Percentiles rank a stretch among this genome's conserved stretches.
Conservation (phyloP, 2,888 invertebrate species). For the Aleiodes leptofemur region DNA sequence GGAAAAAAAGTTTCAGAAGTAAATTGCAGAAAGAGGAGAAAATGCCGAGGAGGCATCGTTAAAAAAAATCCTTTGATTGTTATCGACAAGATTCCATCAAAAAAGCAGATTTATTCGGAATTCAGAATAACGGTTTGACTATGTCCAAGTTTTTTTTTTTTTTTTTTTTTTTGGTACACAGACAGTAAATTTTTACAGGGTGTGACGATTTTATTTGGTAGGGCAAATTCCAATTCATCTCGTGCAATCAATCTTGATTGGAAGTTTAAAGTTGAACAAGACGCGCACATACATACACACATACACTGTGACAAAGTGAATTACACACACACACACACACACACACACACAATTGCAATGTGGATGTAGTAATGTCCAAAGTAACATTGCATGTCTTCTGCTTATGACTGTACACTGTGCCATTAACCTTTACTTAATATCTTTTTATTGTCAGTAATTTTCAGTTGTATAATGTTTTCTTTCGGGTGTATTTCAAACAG, state of each 20-base stretch:
- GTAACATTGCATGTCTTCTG: conserved; percentile 32
- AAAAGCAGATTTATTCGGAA: conserved; percentile 39
- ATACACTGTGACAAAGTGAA: conserved; percentile 19
- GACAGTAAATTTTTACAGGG: neutral
- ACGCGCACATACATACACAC: conserved; percentile 44
- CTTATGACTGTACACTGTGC: conserved; percentile 11
- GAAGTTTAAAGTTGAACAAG: conserved; percentile 63
- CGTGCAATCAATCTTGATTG: conserved; percentile 70
- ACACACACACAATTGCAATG: neutral
- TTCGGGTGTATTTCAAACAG: neutral
- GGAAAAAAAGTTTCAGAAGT: neutral
- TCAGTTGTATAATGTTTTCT: neutral
- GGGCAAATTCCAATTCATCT: conserved; percentile 67
- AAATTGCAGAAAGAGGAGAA: neutral
- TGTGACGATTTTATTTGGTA: conserved; percentile 49
- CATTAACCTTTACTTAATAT: conserved; percentile 15
- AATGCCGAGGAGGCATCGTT: conserved; percentile 27
- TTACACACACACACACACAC: conserved; percentile 1
- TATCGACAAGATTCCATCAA: conserved; percentile 15
- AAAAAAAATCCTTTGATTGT: conserved; percentile 30
- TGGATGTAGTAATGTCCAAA: conserved; percentile 8
- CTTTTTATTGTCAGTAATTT: conserved; percentile 23
- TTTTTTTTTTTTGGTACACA: conserved; percentile 52
- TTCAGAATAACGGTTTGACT: conserved; percentile 58
- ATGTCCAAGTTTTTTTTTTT: conserved; percentile 55